Conservation (phyloP, 2,797 vertebrate genomes). For the Caiman crocodilus region DNA sequence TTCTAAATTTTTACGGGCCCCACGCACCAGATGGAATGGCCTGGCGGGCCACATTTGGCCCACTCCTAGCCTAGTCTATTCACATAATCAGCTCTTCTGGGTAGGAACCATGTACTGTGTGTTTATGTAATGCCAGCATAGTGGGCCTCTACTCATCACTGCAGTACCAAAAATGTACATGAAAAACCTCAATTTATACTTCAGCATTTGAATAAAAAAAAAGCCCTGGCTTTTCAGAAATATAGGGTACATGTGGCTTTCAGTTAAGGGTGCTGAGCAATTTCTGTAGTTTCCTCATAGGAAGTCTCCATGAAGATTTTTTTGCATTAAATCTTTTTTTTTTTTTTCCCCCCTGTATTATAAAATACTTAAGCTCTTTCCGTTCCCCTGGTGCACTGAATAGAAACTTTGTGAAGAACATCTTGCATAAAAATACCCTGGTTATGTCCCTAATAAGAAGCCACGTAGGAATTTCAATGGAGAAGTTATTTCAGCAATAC, state of each 20-base stretch:
- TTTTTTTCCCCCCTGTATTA: background rate
- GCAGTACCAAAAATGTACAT: background rate
- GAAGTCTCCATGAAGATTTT: background rate
- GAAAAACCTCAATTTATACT: background rate
- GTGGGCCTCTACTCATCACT: background rate
- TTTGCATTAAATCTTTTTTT: background rate
- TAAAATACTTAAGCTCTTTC: background rate
- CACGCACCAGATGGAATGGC: no score
- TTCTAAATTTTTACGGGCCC: no score
- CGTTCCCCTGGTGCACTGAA: background rate
- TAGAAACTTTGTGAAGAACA: background rate
- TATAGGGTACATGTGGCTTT: background rate
- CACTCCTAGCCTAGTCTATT: background rate
- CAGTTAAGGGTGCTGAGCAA: background rate
- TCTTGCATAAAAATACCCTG: background rate
- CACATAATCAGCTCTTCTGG: background rate
- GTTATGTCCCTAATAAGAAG: background rate
- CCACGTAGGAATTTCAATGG: background rate
- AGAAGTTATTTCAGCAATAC: background rate
- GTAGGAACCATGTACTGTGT: background rate
- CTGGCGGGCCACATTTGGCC: no score
- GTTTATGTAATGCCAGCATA: background rate
- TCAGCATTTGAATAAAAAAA: background rate
- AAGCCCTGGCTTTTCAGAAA: background rate
- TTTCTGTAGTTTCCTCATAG: background rate